Evolutionary conservation across 2,888 invertebrate genomes (phyloP).

Genomic region (Heliconius cydno): DNA sequence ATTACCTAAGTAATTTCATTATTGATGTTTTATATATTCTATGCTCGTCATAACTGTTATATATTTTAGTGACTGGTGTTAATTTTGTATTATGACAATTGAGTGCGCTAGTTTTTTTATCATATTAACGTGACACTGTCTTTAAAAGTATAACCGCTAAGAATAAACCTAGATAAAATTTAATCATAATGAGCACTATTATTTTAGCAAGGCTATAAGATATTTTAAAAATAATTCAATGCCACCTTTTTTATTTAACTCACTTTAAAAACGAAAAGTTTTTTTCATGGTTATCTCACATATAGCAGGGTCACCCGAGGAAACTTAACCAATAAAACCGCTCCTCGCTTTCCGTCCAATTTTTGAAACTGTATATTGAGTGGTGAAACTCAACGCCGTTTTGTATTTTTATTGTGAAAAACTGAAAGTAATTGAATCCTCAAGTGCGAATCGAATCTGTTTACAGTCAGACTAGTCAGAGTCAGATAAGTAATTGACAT

Average conservation of each 20-base stretch:
- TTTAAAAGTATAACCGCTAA: background rate
- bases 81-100: no score
- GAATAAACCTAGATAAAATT: no score
- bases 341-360: no score
- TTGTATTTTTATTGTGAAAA: no score
- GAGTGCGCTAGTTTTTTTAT: slow-evolving; percentile 3
- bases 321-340: no score
- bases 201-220: background rate
- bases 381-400: no score
- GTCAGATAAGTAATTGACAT: background rate
- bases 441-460: no score
- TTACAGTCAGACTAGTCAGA: background rate
- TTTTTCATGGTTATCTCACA: no score
- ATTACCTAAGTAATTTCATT: background rate
- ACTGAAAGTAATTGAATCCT: no score
- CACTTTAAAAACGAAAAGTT: no score
- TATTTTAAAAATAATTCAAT: background rate
- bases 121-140: background rate
- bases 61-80: background rate
- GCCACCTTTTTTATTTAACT: background rate
- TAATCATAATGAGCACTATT: slow-evolving; percentile 2
- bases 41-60: background rate
- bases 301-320: no score
- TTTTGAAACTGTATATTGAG: background rate
- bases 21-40: background rate